phyloP scores from a whole-genome alignment of 2,113 vertebrate species.

The Zosterops japonicus region DNA sequence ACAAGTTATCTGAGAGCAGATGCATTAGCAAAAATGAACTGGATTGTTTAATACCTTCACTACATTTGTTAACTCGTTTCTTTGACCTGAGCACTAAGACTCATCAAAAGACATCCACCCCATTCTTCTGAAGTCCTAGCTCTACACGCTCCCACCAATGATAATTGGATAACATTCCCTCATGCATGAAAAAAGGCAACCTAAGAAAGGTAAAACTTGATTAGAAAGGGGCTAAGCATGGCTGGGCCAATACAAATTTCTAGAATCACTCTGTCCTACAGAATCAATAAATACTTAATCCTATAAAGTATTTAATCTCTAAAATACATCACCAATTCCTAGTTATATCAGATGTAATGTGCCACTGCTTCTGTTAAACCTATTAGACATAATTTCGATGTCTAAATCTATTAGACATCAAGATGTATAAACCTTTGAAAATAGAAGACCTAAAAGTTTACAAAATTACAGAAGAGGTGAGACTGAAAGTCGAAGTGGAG shows the following conservation, averaged over 20 bases:
- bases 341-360: neutral
- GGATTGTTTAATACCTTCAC: neutral
- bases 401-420: neutral
- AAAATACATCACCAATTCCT: neutral
- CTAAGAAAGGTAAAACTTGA: neutral
- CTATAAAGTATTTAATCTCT: neutral
- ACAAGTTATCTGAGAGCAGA: neutral
- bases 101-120: neutral
- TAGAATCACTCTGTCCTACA: neutral
- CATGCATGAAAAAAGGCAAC: accelerated
- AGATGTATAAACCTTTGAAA: neutral
- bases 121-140: neutral
- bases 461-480: neutral
- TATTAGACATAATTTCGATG: too few relatives aligned
- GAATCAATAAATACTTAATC: neutral
- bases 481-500: neutral
- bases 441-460: neutral
- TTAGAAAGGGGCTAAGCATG: neutral
- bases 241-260: neutral
- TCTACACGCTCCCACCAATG: neutral
- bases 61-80: neutral
- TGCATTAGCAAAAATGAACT: neutral
- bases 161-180: neutral
- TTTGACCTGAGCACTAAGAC: neutral
- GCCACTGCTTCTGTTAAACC: neutral